Conservation (phyloP, 1,140 invertebrate species). For the Lamellibrachia luymesi region DNA sequence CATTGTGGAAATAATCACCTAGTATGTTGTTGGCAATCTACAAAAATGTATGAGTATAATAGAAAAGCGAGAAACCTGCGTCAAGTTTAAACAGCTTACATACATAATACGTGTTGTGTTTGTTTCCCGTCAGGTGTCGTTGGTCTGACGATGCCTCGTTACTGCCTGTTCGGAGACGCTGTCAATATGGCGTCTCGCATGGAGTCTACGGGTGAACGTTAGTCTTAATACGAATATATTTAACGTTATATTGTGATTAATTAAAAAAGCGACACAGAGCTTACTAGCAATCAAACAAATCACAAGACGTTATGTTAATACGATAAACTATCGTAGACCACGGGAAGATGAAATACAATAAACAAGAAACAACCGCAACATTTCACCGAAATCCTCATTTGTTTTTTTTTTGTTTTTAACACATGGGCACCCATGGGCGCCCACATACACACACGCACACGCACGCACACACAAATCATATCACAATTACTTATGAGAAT, state of each 20-base stretch:
- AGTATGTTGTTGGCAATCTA: no score
- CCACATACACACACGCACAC: not conserved
- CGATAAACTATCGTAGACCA: not conserved
- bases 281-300: slow-evolving; percentile 44
- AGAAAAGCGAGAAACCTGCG: no score
- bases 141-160: slow-evolving; percentile 17
- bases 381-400: no score
- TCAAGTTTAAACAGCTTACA: not conserved
- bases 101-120: not conserved
- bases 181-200: slow-evolving; percentile 34
- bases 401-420: no score
- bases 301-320: not conserved
- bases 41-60: no score
- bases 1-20: no score
- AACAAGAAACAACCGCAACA: no score
- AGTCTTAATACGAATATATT: not conserved
- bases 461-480: not conserved
- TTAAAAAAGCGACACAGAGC: slow-evolving; percentile 75
- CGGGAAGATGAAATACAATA: no score
- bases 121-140: slow-evolving; percentile 7
- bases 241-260: no score
- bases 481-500: no score
- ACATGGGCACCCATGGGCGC: no score
- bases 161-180: slow-evolving; percentile 30
- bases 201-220: slow-evolving; percentile 31